These are phyloP conservation scores for Taphrorychus bicolor DNA, from an alignment of 2,888 invertebrate genomes.

Conservation along the genomic window DNA sequence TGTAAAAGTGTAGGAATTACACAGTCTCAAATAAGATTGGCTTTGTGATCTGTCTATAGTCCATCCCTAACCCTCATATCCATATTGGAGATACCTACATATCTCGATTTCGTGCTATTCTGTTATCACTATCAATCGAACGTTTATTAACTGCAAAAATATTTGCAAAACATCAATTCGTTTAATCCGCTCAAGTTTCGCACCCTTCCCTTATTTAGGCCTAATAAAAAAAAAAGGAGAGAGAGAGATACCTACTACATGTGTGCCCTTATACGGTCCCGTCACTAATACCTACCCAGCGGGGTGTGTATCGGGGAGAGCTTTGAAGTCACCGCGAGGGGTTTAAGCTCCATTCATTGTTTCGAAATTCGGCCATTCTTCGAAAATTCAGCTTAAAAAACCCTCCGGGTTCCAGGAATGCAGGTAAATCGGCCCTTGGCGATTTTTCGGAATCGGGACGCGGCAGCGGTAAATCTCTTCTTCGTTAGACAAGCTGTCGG, in stretches of 20 bases:
- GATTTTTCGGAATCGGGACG: conserved; percentile 4
- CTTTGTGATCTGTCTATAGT: too few species aligned
- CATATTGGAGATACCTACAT: too few species aligned
- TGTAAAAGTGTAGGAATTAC: too few species aligned
- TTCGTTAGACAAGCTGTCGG: not conserved
- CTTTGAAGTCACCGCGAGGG: conserved; percentile 39
- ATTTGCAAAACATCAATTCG: not conserved
- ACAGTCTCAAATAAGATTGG: too few species aligned
- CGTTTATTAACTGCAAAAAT: too few species aligned
- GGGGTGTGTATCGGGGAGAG: conserved; percentile 16
- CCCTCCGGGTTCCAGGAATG: not conserved
- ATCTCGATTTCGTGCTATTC: too few species aligned
- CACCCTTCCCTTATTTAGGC: conserved; percentile 5
- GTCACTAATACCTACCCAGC: conserved; percentile 22
- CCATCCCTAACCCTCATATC: too few species aligned
- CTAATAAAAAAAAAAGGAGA: conserved; percentile 13
- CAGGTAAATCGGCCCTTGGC: not conserved
- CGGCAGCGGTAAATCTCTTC: not conserved
- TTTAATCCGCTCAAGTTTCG: not conserved
- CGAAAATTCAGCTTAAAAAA: not conserved
- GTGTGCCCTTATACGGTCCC: conserved; percentile 19
- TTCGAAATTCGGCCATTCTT: not conserved
- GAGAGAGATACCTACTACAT: too few species aligned
- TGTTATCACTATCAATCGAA: too few species aligned
- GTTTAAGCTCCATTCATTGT: conserved; percentile 30